These are phyloP conservation scores for Cotesia congregata DNA, from an alignment of 2,888 invertebrate species.

Conservation along the genomic window DNA sequence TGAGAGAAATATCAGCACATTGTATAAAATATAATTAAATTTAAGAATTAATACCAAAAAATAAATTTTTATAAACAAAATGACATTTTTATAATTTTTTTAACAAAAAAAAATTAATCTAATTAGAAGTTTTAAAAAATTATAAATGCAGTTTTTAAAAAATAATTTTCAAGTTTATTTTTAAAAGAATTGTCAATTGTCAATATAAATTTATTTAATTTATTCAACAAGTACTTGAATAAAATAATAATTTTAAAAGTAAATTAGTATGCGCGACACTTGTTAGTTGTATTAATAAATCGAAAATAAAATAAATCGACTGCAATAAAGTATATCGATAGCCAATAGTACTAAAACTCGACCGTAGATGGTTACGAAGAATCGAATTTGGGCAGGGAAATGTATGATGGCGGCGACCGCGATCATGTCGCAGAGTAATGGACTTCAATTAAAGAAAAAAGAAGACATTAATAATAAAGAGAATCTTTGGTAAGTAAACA, in stretches of 20 bases:
- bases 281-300: neutral
- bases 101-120: too few species aligned
- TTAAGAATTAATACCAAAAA: too few species aligned
- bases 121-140: too few species aligned
- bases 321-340: neutral
- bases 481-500: slow-evolving; percentile 75
- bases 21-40: too few species aligned
- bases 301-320: neutral
- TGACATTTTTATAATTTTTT: too few species aligned
- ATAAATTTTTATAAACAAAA: too few species aligned
- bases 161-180: too few species aligned
- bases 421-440: slow-evolving; percentile 64
- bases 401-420: slow-evolving; percentile 63
- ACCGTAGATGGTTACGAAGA: neutral
- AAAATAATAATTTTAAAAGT: neutral
- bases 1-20: too few species aligned
- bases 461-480: slow-evolving; percentile 77
- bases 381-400: slow-evolving; percentile 44
- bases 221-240: neutral
- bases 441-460: slow-evolving; percentile 72
- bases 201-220: neutral
- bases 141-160: too few species aligned
- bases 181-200: too few species aligned
- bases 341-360: neutral
- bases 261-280: neutral